Evolutionary conservation across 2,113 vertebrate species (phyloP), one percentile per base, ranked within the genome.

Genomic region (Eubucco bourcierii): DNA sequence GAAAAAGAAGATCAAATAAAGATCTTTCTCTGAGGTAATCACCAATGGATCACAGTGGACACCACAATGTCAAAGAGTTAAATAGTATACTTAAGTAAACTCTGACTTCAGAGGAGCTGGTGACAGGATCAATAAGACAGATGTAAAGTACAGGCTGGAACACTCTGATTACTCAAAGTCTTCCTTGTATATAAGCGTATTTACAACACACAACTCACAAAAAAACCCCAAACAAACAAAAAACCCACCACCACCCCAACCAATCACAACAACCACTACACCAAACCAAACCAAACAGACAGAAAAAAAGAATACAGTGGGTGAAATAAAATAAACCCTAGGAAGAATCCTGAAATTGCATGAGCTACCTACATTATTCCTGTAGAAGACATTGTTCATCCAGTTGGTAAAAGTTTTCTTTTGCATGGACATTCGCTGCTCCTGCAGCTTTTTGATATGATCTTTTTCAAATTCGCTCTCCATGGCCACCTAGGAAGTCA

Each of bases 331-430:
- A 87, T 4, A 25, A 2, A 67, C 37, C 4, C 1, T 14, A 23
- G 31, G 6, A 77, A 61, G 63, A 67, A 21, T 15, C 3, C 28
- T 13, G 27, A 47, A 0, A 44, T 14, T 17, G 50, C 46, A 64
- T 7, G 25, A 66, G 24, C 1, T 55, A 94, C 97, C 81, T 97
- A 99, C 99, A 96, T 94, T 81, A 86, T 97, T 97, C 34, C 97
- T 98, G 82, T 80, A 80, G 97, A 98, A 99, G 93, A 99, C 41
- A 3, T 98, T 99, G 95, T 99, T 99, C 96, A 99, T 98, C 98
- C 99, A 99, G 65, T 99, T 99, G 91, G 98, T 99, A 96, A 98
- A 99, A 55, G 98, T 99, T 93, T 99, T 99, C 97, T 99, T 98
- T 97, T 99, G 99, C 95, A 99, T 98, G 12, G 70, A 84, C 97